Conservation (phyloP, 2,888 invertebrate species). For the Ellobium chinense region DNA sequence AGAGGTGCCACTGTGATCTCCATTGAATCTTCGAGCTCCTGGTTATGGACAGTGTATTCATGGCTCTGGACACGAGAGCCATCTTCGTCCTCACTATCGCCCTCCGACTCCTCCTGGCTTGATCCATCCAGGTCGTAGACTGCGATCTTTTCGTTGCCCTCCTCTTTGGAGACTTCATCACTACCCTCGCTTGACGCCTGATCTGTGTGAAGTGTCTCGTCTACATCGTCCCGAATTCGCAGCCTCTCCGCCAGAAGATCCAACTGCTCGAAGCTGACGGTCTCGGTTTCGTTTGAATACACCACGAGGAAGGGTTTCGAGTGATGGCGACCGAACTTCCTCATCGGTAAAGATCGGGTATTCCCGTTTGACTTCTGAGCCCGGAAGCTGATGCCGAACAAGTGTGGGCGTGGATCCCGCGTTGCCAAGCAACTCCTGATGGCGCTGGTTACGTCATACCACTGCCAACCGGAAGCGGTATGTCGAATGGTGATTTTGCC, state of each 20-base stretch:
- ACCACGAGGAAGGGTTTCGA: constrained; percentile 77
- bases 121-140: background rate
- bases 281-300: constrained; percentile 77
- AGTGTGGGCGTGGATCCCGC: constrained; percentile 58
- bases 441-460: constrained; percentile 72
- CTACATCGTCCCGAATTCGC: background rate
- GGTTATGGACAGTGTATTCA: background rate
- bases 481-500: constrained; percentile 61
- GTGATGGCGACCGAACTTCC: constrained; percentile 69
- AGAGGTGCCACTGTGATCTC: background rate
- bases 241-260: constrained; percentile 58
- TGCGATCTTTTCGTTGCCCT: background rate
- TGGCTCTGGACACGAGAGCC: background rate
- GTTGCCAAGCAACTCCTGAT: constrained; percentile 68
- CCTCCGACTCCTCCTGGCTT: background rate
- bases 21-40: background rate
- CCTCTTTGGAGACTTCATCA: background rate
- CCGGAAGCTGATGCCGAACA: constrained; percentile 73
- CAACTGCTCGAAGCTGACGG: constrained; percentile 67
- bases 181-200: background rate
- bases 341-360: constrained; percentile 60
- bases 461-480: constrained; percentile 74
- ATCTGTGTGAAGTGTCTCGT: background rate
- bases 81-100: background rate
- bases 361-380: constrained; percentile 61